Evolutionary conservation across 2,888 invertebrate genomes (phyloP), one percentile per base, ranked within the genome.

Genomic region (Uloborus plumipes): DNA sequence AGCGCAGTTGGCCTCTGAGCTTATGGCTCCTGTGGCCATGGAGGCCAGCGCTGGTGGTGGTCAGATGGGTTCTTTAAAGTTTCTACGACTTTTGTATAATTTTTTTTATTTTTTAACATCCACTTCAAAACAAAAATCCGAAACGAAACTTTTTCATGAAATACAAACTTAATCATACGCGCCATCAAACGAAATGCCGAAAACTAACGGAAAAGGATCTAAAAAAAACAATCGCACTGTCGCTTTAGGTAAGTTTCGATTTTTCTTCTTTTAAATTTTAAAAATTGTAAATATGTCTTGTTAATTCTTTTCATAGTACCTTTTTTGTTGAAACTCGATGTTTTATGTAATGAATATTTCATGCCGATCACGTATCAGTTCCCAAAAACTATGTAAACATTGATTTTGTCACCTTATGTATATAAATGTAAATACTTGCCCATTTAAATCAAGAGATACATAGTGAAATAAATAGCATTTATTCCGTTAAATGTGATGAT

Each of bases 41-140:
- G 84, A 69, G 76, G 84, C 81, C 71, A 39, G 55, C 53, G 59
- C 81, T 62, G 81, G 81, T 72, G 81, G 73, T 76, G 71, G 70
- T 55, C 55, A 66, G 7, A 73, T 78, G 73, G 18, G 55, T 31
- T 73, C 55, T 70, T 62, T 26, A n/a, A 18, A 49, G n/a, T 64
- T 18, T 64, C 49, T 47, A 16, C 58, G 64, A 74, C 31, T 47
- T 65, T 64, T 58, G 64, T 49, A 18, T 81, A 70, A 70, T 64
- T 53, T 66, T 65, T 73, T 77, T 77, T 50, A 70, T 73, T 84
- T 78, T 84, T 70, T 73, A 51, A 64, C 73, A 22, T 62, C 16
- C 58, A 55, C 50, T 70, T 74, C 73, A 50, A 62, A 50, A 18
- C 53, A 9, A 18, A 64, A 16, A 26, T 39, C 50, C 39, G 11